Conservation (phyloP, 2,797 vertebrate species). For the Micromesistius poutassou region DNA sequence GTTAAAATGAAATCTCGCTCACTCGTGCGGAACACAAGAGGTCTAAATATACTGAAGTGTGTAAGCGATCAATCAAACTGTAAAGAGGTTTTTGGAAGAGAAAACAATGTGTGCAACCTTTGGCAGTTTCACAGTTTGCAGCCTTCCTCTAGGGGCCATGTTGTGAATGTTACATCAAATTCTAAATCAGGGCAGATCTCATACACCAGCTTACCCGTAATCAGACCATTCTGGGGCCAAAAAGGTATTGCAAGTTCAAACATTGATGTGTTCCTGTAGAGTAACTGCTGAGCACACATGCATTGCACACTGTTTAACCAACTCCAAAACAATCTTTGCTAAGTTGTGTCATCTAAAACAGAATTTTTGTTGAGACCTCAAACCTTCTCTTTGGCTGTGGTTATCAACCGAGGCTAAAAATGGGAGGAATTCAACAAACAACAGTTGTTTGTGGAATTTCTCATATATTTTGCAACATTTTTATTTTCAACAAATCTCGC, state of each 20-base stretch:
- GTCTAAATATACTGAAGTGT: background rate
- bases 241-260: background rate
- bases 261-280: background rate
- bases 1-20: background rate
- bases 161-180: background rate
- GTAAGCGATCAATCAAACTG: background rate
- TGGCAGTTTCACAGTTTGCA: background rate
- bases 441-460: background rate
- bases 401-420: background rate
- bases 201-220: background rate
- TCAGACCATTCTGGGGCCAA: background rate
- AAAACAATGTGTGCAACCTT: background rate
- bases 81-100: background rate
- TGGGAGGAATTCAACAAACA: too few species aligned
- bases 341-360: background rate
- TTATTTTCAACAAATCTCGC: background rate
- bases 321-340: background rate
- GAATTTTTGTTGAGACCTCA: background rate
- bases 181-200: background rate
- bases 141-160: background rate
- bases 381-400: background rate
- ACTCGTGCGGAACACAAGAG: background rate
- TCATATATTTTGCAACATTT: background rate
- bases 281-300: background rate
- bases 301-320: background rate